Conservation (phyloP, 2,113 vertebrate species). For the Lates calcarifer region DNA sequence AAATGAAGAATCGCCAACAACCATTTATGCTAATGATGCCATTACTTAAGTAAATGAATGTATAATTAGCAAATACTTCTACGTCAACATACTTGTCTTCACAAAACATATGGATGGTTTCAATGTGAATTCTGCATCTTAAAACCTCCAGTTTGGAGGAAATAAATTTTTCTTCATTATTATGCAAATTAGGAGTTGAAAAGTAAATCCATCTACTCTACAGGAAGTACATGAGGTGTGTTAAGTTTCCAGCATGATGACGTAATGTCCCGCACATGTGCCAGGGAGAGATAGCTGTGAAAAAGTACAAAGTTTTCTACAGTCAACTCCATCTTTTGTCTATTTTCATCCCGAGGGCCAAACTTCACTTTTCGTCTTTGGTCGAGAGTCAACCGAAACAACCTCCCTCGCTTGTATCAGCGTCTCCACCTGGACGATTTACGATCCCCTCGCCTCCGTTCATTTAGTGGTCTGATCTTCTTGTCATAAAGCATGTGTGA, state of each 20-base stretch:
- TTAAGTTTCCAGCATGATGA: background rate
- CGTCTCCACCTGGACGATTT: constrained; percentile 58
- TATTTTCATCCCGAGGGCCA: background rate
- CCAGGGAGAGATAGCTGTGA: no score
- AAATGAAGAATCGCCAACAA: background rate
- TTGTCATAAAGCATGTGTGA: constrained; percentile 81
- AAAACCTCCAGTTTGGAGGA: constrained; percentile 21
- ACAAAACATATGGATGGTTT: constrained; percentile 14
- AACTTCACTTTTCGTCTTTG: constrained; percentile 66
- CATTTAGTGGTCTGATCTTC: constrained; percentile 76
- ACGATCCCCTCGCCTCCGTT: constrained; percentile 58
- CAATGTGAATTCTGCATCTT: constrained; percentile 8
- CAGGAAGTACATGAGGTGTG: background rate
- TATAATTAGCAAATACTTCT: constrained; percentile 50
- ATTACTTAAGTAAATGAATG: constrained; percentile 58
- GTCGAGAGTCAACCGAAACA: constrained; percentile 32
- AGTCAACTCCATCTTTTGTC: background rate
- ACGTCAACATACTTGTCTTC: constrained; percentile 31
- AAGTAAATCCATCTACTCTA: constrained; percentile 3
- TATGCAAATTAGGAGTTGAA: constrained; percentile 25
- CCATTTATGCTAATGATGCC: constrained; percentile 32
- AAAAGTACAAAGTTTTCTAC: background rate
- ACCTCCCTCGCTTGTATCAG: constrained; percentile 48
- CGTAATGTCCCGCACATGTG: background rate
- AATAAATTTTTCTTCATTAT: constrained; percentile 47